These are phyloP conservation scores for Sebastes hubbsi DNA, from an alignment of 2,797 vertebrate species.

Conservation along the genomic window DNA sequence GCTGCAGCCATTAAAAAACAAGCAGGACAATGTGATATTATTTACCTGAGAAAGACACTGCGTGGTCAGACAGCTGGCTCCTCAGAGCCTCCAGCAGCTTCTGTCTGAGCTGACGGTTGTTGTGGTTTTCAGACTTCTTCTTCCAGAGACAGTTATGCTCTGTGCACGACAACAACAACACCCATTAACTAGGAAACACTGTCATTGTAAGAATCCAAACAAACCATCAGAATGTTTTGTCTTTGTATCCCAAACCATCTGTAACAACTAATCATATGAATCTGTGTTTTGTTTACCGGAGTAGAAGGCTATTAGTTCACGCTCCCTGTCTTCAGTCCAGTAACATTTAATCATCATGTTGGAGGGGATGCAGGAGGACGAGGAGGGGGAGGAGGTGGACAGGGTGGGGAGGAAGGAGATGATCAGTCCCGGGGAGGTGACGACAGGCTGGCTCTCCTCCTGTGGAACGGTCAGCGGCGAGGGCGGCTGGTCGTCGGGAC, in stretches of 20 bases:
- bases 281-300: conserved; percentile 35
- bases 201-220: background rate
- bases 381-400: conserved; percentile 17
- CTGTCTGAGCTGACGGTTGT: conserved; percentile 64
- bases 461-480: background rate
- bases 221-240: background rate
- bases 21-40: background rate
- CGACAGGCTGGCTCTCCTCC: conserved; percentile 27
- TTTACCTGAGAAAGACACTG: conserved; percentile 54
- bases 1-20: no score
- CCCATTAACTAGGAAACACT: background rate
- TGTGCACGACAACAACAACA: conserved; percentile 19
- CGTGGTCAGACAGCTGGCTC: conserved; percentile 48
- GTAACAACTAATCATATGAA: background rate
- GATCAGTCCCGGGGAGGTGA: background rate
- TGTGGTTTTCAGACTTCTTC: conserved; percentile 70
- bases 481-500: background rate
- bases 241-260: background rate
- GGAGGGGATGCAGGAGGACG: conserved; percentile 19
- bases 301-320: conserved; percentile 62
- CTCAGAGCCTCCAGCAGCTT: conserved; percentile 61
- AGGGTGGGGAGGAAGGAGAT: conserved; percentile 35
- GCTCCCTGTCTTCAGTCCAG: conserved; percentile 70
- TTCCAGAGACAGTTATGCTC: conserved; percentile 70
- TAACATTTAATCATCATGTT: conserved; percentile 39